Evolutionary conservation across 1,140 invertebrate genomes (phyloP).

Genomic region (Phenacoccus solenopsis): DNA sequence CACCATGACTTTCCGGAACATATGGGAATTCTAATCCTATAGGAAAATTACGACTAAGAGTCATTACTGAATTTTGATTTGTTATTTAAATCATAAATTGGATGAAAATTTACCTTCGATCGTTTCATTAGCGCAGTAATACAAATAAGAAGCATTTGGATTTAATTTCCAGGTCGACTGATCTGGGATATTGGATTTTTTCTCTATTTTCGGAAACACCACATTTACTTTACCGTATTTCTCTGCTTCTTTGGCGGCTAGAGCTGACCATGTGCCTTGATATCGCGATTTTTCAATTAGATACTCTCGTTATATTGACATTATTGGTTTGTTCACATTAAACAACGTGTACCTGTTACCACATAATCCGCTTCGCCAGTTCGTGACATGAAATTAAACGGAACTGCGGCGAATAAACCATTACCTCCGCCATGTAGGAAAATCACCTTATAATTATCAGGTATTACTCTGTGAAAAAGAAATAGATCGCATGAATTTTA

Average conservation of each 20-base stretch:
- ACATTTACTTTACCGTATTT: conserved; percentile 87
- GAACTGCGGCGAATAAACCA: conserved; percentile 83
- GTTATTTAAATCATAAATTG: no score
- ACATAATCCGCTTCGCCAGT: conserved; percentile 73
- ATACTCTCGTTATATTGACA: no score
- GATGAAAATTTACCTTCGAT: conserved; percentile 62
- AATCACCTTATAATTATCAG: conserved; percentile 83
- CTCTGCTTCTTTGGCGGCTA: conserved; percentile 87
- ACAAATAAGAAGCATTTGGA: conserved; percentile 86
- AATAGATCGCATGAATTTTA: no score
- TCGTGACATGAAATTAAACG: conserved; percentile 73
- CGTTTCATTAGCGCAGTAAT: conserved; percentile 96
- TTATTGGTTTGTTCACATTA: no score
- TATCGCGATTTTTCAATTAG: no score
- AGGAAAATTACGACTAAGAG: no score
- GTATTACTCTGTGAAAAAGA: conserved; percentile 55
- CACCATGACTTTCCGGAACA: conserved; percentile 70
- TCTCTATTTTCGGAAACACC: conserved; percentile 67
- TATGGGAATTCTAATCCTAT: conserved; percentile 81
- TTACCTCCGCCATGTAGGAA: conserved; percentile 93
- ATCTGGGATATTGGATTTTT: conserved; percentile 57
- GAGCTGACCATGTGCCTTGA: conserved; percentile 76
- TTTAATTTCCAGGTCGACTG: conserved; percentile 68
- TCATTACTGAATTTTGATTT: no score
- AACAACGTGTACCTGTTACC: conserved; percentile 58